Evolutionary conservation across 2,888 invertebrate species (phyloP).

Genomic region (Sesia bembeciformis): DNA sequence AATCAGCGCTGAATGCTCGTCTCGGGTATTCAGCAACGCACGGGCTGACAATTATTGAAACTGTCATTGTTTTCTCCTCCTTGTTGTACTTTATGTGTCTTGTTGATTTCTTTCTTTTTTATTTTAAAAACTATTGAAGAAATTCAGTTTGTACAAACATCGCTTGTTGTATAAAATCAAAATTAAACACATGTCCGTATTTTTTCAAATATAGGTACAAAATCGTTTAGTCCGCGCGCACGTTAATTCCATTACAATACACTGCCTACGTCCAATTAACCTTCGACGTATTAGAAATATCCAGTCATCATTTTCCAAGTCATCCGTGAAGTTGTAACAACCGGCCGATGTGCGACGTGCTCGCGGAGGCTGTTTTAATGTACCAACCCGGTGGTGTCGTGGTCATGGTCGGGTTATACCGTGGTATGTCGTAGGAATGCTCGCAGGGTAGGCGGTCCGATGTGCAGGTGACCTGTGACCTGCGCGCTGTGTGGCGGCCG

Average conservation of each 20-base stretch:
- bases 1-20: too few species aligned
- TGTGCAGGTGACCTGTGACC: constrained; percentile 56
- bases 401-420: constrained; percentile 16
- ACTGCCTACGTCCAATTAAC: constrained; percentile 66
- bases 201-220: neutral
- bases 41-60: too few species aligned
- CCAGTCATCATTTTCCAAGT: constrained; percentile 58
- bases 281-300: constrained; percentile 61
- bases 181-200: too few species aligned
- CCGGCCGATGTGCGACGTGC: constrained; percentile 17
- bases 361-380: constrained; percentile 8
- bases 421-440: constrained; percentile 38
- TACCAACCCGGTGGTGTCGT: constrained; percentile 4
- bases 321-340: constrained; percentile 29
- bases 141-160: too few species aligned
- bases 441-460: constrained; percentile 48
- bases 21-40: too few species aligned
- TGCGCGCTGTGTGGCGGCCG: constrained; percentile 42
- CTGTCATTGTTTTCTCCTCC: too few species aligned
- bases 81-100: too few species aligned
- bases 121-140: too few species aligned
- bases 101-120: too few species aligned
- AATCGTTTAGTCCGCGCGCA: constrained; percentile 35
- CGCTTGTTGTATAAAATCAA: too few species aligned
- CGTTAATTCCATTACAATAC: constrained; percentile 60